Evolutionary conservation across 2,797 vertebrate genomes (phyloP), one percentile per base, ranked within the genome.

Genomic region (Myoxocephalus aenaeus): DNA sequence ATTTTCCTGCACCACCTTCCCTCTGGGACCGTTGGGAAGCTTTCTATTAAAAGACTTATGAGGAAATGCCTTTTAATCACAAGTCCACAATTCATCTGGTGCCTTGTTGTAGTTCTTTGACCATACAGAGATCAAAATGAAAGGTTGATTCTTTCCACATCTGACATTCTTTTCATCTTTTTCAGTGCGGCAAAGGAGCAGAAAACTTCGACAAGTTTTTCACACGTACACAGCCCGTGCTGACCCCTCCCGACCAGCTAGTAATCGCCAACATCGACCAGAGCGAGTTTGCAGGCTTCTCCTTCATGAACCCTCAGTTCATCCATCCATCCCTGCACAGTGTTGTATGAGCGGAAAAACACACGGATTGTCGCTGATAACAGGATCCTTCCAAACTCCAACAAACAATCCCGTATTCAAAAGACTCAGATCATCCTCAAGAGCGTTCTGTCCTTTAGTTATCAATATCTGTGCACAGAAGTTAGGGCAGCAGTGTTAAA

Each of bases 121-220:
- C 27, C 38, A 34, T 38, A 22, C 3, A 27, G 7, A 54, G 10
- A 76, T 79, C 50, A 25, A 79, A 66, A 67, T 32, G 44, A 62
- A 22, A 42, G n/a, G n/a, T 7, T 18, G 2, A 11, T 44, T 20
- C 5, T 67, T 12, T 27, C 36, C 62, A 38, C 15, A 32, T 76
- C 67, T 78, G 40, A 75, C 29, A 1, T n/a, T 29, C 6, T 46
- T 29, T 29, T 56, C 5, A 66, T 80, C 57, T 73, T 71, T 87
- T 78, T 65, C 95, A 99, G 98, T 96, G 98, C 1, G 98, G 98
- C 90, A 99, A 98, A 93, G 97, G 96, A 36, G 98, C 98, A 0
- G 98, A 99, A 85, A 99, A 99, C 94, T 99, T 99, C 0, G 98
- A 99, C 90, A 99, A 99, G 89, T 99, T 99, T 92, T 99, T 99